Percentiles rank a stretch among this genome's conserved stretches.
Conservation (phyloP, 2,113 vertebrate species). For the Xiphophorus maculatus region DNA sequence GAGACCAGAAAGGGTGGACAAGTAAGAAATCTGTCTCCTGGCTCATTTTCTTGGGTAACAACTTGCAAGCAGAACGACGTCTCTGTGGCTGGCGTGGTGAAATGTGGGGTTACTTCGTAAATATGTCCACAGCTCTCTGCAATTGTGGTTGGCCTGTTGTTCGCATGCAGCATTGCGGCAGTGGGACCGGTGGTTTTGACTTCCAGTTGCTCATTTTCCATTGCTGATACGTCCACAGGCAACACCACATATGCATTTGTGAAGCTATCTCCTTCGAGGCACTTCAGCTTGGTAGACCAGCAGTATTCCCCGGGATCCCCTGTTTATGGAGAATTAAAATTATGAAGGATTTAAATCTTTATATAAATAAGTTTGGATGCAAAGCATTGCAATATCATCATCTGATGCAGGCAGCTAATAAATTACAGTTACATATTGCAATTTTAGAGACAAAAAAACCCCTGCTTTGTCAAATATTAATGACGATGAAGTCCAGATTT, state of each 20-base stretch:
- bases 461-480: not conserved
- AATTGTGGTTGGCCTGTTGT: conserved; percentile 44
- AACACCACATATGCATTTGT: conserved; percentile 67
- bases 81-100: conserved; percentile 11
- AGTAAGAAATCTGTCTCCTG: conserved; percentile 35
- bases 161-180: conserved; percentile 21
- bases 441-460: not conserved
- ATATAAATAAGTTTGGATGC: too few species aligned
- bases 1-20: conserved; percentile 77
- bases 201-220: conserved; percentile 22
- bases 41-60: conserved; percentile 3
- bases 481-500: not conserved
- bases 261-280: conserved; percentile 67
- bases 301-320: conserved; percentile 73
- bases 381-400: not conserved
- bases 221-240: conserved; percentile 55
- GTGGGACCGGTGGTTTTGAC: conserved; percentile 38
- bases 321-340: conserved; percentile 45
- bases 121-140: conserved; percentile 72
- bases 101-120: conserved; percentile 68
- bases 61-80: conserved; percentile 69
- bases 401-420: not conserved
- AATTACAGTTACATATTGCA: not conserved
- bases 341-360: not conserved
- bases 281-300: conserved; percentile 67